These are phyloP conservation scores for Venustoraphidia nigricollis DNA, from an alignment of 2,888 invertebrate species.

Conservation along the genomic window DNA sequence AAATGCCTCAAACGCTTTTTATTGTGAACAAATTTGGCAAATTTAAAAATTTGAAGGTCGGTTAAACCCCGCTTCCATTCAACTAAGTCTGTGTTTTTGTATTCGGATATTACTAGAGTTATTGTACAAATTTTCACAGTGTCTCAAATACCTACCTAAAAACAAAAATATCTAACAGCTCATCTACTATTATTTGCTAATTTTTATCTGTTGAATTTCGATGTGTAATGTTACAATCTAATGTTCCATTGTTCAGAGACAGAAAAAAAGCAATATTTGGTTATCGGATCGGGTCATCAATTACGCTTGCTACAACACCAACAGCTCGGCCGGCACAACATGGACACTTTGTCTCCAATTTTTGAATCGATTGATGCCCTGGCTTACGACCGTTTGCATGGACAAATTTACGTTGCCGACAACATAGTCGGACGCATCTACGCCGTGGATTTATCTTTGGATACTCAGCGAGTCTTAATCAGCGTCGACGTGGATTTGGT, in stretches of 20 bases:
- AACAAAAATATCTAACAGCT: too few species aligned
- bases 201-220: not conserved
- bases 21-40: too few species aligned
- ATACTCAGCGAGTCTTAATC: constrained; percentile 21
- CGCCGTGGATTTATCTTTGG: constrained; percentile 23
- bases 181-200: too few species aligned
- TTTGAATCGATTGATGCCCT: constrained; percentile 45
- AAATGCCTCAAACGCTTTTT: too few species aligned
- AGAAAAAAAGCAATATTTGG: constrained; percentile 31
- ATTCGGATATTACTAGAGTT: too few species aligned
- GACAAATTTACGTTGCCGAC: constrained; percentile 36
- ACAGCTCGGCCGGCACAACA: constrained; percentile 46
- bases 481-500: constrained; percentile 31
- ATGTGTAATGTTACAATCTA: too few species aligned
- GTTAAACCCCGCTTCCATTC: too few species aligned
- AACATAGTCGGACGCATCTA: constrained; percentile 28
- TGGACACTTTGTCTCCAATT: constrained; percentile 23
- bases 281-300: constrained; percentile 39
- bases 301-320: constrained; percentile 49
- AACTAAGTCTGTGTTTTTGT: too few species aligned
- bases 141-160: too few species aligned
- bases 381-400: constrained; percentile 43
- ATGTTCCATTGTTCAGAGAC: constrained; percentile 20
- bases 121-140: too few species aligned
- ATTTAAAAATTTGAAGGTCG: too few species aligned